These are phyloP conservation scores for Oscheius sp. DNA, from an alignment of 2,888 invertebrate species.

Conservation along the genomic window DNA sequence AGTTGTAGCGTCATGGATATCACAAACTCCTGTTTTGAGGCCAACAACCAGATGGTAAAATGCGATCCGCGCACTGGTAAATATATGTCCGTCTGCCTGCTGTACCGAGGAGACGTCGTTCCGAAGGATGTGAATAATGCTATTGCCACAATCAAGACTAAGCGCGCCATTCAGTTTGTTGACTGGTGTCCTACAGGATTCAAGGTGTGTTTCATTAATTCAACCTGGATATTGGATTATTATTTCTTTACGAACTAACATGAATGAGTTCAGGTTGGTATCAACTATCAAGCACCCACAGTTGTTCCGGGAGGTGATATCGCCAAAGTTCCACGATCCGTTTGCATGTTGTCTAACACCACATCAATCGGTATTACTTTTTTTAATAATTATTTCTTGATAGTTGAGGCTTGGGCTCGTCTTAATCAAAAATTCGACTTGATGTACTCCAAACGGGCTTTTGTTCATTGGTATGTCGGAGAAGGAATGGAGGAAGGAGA, in stretches of 20 bases:
- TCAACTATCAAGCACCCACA: conserved; percentile 76
- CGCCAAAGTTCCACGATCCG: conserved; percentile 79
- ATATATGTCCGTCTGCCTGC: conserved; percentile 75
- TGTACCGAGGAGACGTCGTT: conserved; percentile 8
- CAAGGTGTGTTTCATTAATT: conserved; percentile 68
- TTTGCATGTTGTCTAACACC: conserved; percentile 81
- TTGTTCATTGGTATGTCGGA: conserved; percentile 70
- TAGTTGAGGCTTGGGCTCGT: conserved; percentile 85
- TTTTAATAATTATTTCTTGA: no score
- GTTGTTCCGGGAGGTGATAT: conserved; percentile 93
- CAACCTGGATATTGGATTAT: no score
- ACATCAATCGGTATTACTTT: conserved; percentile 53
- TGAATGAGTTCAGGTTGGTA: conserved; percentile 67
- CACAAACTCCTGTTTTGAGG: conserved; percentile 89
- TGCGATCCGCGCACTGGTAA: conserved; percentile 81
- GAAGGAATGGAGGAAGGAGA: conserved; percentile 73
- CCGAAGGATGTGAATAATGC: conserved; percentile 13
- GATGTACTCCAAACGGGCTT: conserved; percentile 77
- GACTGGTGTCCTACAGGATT: conserved; percentile 83
- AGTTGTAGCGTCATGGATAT: conserved; percentile 79
- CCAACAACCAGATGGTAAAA: conserved; percentile 89
- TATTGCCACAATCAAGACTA: conserved; percentile 81
- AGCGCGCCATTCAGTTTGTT: conserved; percentile 74
- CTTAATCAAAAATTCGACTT: conserved; percentile 83
- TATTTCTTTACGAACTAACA: no score